Base-by-base conservation (phyloP, 2,888 invertebrate species). In the Drosophila yooni region DNA sequence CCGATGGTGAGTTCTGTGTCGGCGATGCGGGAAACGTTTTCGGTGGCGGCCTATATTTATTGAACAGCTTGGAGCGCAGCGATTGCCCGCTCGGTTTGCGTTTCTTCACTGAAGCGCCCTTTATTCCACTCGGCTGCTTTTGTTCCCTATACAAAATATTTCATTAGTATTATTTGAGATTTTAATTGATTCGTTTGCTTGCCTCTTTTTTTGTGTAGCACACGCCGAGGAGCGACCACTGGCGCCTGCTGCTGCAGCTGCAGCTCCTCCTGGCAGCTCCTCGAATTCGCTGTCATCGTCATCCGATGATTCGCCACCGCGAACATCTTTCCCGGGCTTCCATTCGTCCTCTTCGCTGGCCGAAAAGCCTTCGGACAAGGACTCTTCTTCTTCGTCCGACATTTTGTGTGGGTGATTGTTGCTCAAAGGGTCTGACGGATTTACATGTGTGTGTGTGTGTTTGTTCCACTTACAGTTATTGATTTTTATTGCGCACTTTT, bases 301-400 rank as follows among this genome's bases (percentile, higher is more conserved):
- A 59, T 92, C 92, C 0, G 92, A 92, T 3, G 92, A 92, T 52
- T 93, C 93, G 31, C 92, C 92, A 2, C 91, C 92, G 25, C 85
- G 80, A 29, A 77, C 74, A 71, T 85, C 70, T 81, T 91, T 87
- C 11, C 70, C 86, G 7, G 91, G 91, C 40, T 91, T 90, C 89
- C 92, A 93, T 69, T 93, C 93, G 74, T 93, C 93, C 74, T 93
- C 93, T 71, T 93, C 93, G 71, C 93, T 93, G 18, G 91, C 92
- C 1, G 93, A 93, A 80, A 93, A 93, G 58, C 92, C 93, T 51
- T 91, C 92, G 7, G 91, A 88, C 69, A 90, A 81, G 25, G 91
- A 91, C n/a, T 92, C 90, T 53, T 92, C 90, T 70, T 92, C 92
- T 54, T 91, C 91, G 67, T 92, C 92, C 2, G 92, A 92, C 93